These are phyloP conservation scores for Tetramorium bicarinatum DNA, from an alignment of 2,888 invertebrate species.

Conservation along the genomic window DNA sequence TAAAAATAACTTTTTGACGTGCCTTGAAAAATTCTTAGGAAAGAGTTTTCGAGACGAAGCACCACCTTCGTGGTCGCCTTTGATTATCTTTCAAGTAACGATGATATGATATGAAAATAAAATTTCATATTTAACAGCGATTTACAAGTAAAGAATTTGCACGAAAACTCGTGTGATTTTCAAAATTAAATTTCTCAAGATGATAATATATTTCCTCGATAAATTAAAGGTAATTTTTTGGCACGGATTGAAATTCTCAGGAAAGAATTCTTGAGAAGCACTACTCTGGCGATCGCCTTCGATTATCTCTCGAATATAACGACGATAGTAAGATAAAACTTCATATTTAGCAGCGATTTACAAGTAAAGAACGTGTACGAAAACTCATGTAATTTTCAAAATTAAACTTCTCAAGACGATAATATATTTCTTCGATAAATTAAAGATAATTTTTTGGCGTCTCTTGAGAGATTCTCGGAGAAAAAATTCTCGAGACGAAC, in stretches of 20 bases:
- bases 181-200: conserved; percentile 10
- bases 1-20: background rate
- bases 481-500: background rate
- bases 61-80: background rate
- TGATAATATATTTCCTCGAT: background rate
- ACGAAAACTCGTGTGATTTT: background rate
- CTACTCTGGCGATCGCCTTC: background rate
- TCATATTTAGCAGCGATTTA: background rate
- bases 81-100: conserved; percentile 13
- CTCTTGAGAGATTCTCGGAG: background rate
- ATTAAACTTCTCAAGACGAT: conserved; percentile 10
- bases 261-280: background rate
- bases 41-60: background rate
- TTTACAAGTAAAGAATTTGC: background rate
- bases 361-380: background rate
- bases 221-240: conserved; percentile 3
- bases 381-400: background rate
- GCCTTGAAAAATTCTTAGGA: background rate
- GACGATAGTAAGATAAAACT: background rate
- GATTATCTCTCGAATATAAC: conserved; percentile 15
- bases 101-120: background rate
- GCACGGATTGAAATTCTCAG: no score
- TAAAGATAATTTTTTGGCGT: background rate
- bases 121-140: background rate
- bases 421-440: conserved; percentile 23